Conservation (phyloP, 2,888 invertebrate species). For the Agrypnus murinus region DNA sequence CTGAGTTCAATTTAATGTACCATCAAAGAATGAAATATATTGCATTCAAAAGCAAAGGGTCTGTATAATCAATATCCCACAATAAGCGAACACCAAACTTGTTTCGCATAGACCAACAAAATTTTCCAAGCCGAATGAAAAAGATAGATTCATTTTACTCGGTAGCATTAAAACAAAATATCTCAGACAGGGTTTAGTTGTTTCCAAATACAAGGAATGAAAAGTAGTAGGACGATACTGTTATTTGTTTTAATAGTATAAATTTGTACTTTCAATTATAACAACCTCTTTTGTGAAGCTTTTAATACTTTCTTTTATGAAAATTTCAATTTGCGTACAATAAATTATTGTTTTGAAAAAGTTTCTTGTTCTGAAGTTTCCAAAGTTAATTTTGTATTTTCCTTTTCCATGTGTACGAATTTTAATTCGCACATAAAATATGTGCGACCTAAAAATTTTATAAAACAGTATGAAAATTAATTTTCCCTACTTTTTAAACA, state of each 20-base stretch:
- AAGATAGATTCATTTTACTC: constrained; percentile 7
- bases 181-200: background rate
- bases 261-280: constrained; percentile 5
- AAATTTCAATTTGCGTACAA: background rate
- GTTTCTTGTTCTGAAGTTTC: too few relatives aligned
- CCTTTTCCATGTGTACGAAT: too few relatives aligned
- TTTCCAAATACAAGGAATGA: background rate
- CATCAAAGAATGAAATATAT: too few relatives aligned
- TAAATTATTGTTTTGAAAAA: constrained; percentile 2
- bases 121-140: constrained; percentile 7
- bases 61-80: background rate
- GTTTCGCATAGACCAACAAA: constrained; percentile 7
- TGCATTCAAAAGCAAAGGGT: background rate
- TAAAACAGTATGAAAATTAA: constrained; percentile 12
- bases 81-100: background rate
- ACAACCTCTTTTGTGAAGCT: background rate
- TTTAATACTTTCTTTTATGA: too few relatives aligned
- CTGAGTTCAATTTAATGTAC: too few relatives aligned
- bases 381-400: too few relatives aligned
- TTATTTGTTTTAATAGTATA: constrained; percentile 7
- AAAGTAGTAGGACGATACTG: background rate
- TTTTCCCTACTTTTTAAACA: constrained; percentile 12
- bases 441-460: background rate
- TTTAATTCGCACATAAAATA: too few relatives aligned
- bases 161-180: background rate